These are phyloP conservation scores for Hucho hucho DNA, from an alignment of 2,113 vertebrate genomes.

Conservation along the genomic window DNA sequence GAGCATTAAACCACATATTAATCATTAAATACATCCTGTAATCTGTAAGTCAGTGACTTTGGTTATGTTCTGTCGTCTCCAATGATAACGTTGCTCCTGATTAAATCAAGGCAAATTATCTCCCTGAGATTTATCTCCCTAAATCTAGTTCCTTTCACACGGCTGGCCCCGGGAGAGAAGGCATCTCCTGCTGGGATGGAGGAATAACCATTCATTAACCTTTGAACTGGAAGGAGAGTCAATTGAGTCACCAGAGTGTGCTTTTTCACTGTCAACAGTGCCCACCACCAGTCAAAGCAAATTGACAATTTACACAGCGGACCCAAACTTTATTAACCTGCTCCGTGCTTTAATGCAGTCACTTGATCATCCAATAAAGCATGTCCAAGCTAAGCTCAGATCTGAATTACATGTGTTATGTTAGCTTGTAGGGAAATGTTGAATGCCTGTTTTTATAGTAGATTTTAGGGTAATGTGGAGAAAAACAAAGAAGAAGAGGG, in stretches of 20 bases:
- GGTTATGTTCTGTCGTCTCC: constrained; percentile 65
- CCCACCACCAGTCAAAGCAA: constrained; percentile 39
- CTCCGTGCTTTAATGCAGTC: constrained; percentile 38
- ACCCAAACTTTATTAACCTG: constrained; percentile 64
- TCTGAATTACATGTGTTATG: constrained; percentile 18
- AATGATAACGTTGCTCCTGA: constrained; percentile 59
- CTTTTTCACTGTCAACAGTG: constrained; percentile 11
- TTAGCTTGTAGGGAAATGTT: too few species aligned
- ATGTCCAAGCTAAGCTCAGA: not conserved
- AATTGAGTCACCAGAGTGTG: constrained; percentile 54
- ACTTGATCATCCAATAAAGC: constrained; percentile 48
- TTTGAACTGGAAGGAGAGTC: constrained; percentile 68
- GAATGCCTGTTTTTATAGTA: too few species aligned
- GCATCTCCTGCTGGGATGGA: constrained; percentile 65
- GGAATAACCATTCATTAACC: constrained; percentile 80
- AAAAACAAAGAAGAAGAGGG: not conserved
- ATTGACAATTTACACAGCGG: constrained; percentile 56
- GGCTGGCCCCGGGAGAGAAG: constrained; percentile 63
- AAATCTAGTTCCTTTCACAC: constrained; percentile 72
- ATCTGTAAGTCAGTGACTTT: constrained; percentile 25
- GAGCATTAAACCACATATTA: constrained; percentile 60
- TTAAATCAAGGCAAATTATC: constrained; percentile 70
- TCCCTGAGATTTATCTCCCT: constrained; percentile 60
- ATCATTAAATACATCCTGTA: constrained; percentile 28
- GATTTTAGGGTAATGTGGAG: too few species aligned